Conservation (phyloP, 1,140 invertebrate species). For the Brachionus calyciflorus region DNA sequence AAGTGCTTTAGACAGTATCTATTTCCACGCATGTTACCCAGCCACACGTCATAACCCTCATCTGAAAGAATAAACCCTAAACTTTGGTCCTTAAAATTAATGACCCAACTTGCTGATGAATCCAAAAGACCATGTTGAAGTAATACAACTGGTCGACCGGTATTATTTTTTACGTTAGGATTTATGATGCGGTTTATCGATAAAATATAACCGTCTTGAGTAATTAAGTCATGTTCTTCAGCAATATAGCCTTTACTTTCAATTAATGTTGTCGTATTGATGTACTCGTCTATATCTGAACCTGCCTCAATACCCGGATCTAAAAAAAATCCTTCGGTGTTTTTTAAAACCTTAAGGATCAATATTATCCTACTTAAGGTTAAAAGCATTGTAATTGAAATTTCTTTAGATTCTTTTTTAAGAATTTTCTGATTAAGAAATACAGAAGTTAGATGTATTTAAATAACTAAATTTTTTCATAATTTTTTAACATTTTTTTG, state of each 20-base stretch:
- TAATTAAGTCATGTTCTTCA: conserved; percentile 41
- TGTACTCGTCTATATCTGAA: conserved; percentile 14
- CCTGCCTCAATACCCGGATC: too few species aligned
- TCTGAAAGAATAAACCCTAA: conserved; percentile 58
- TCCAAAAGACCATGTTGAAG: conserved; percentile 44
- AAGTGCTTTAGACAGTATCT: conserved; percentile 64
- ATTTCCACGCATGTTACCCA: conserved; percentile 69
- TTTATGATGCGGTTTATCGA: not conserved
- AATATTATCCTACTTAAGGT: too few species aligned
- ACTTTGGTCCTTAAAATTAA: conserved; percentile 41
- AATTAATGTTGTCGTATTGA: conserved; percentile 29
- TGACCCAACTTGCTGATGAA: not conserved
- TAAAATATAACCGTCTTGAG: conserved; percentile 42
- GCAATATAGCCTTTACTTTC: conserved; percentile 28
- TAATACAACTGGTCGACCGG: not conserved
- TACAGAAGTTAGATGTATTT: too few species aligned
- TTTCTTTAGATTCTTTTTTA: too few species aligned
- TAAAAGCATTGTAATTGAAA: too few species aligned
- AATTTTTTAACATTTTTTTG: too few species aligned
- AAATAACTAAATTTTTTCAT: too few species aligned
- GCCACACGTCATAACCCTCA: conserved; percentile 72
- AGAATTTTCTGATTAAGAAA: too few species aligned
- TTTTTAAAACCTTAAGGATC: too few species aligned
- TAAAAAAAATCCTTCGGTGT: too few species aligned
- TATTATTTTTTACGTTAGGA: too few species aligned